Evolutionary conservation across 2,797 vertebrate genomes (phyloP), one percentile per base, ranked within the genome.

Genomic region (Lerista edwardsae): DNA sequence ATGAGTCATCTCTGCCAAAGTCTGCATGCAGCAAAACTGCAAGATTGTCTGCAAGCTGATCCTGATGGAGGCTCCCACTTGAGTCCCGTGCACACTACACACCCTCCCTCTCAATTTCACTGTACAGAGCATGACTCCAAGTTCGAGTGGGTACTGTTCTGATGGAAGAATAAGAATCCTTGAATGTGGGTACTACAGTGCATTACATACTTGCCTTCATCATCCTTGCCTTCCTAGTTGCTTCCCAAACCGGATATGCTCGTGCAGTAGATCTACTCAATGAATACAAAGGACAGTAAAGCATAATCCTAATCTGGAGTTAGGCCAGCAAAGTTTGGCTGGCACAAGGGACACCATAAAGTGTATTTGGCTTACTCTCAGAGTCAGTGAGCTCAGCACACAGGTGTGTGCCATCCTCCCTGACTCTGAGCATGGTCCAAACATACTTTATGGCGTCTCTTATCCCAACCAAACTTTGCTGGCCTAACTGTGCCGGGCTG

Each of bases 21-120:
- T 14, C 8, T 87, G 15, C 47, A 72, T 87, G 15, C 47, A 87
- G 73, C 75, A 85, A 74, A 29, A 34, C 39, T 73, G 31, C 34
- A 36, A 1, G 1, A 25, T 74, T 86, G 86, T 10, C 36, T 65
- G 47, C 51, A 41, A 61, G 2, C 6, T 44, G 5, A n/a, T 44
- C 29, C 39, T 34, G 3, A 10, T 44, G 29, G 17, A 73, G 6
- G 21, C 12, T 44, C 39, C 8, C 15, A 11, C 12, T 36, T 34
- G 31, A 34, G 55, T 59, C 67, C 17, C 34, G 6, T 23, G 14
- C 12, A 29, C 39, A 27, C 27, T n/a, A 11, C 27, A 15, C 17
- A 27, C 12, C 10, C 25, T 21, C n/a, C 19, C 25, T 47, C 17
- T 65, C 62, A 44, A 27, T 31, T 61, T 44, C 39, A 64, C 39